Conservation (phyloP, 2,113 vertebrate species). For the Pithys albifrons region DNA sequence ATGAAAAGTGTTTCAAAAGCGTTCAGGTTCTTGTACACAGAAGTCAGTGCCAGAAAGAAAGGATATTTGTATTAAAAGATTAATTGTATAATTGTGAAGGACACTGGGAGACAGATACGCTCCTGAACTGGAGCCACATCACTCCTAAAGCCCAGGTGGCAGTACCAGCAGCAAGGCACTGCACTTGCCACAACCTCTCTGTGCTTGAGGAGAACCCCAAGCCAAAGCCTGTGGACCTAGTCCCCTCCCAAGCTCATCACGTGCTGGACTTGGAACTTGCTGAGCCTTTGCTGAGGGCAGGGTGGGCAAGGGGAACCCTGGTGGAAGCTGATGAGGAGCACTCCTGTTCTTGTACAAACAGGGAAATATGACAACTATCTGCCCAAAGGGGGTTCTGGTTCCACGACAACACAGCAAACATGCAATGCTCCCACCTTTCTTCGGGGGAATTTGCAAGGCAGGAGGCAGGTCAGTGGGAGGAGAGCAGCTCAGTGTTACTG, state of each 20-base stretch:
- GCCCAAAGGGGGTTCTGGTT: slow-evolving; percentile 15
- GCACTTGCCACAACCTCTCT: fast-evolving
- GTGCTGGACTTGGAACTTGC: fast-evolving
- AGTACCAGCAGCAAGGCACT: neutral
- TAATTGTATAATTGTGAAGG: neutral
- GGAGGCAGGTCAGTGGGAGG: neutral
- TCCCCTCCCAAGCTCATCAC: fast-evolving
- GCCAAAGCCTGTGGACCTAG: fast-evolving
- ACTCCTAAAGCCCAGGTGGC: neutral
- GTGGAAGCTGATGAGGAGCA: neutral
- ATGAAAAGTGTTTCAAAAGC: neutral
- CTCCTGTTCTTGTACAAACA: neutral
- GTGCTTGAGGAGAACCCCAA: neutral
- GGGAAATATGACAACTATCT: neutral
- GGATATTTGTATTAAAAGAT: neutral
- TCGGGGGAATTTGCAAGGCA: neutral
- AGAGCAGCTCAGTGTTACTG: neutral
- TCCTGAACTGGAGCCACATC: neutral
- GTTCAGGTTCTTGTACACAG: neutral
- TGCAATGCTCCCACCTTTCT: neutral
- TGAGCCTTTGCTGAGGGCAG: neutral
- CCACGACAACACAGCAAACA: slow-evolving; percentile 36
- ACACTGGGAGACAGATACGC: fast-evolving
- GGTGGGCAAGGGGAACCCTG: neutral
- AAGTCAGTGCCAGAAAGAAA: neutral